Percentiles rank a stretch among this genome's conserved stretches.
phyloP scores from a whole-genome alignment of 2,888 invertebrate genomes.

The Philhelius pedissequus region DNA sequence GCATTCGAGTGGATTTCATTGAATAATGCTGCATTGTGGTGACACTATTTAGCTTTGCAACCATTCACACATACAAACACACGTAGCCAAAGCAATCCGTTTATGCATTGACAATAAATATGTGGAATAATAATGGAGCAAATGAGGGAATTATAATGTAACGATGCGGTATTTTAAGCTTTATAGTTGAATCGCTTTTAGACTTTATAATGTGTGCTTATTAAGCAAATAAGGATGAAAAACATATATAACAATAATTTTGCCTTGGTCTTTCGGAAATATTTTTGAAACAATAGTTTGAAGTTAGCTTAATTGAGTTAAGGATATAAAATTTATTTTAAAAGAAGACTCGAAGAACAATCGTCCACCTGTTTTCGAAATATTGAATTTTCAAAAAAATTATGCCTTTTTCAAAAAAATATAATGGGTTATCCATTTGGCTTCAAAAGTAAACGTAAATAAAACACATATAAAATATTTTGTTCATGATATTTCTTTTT shows the following conservation, averaged over 20 bases:
- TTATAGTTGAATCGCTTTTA: neutral
- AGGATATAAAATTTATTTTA: too few relatives aligned
- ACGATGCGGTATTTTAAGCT: slow-evolving; percentile 11
- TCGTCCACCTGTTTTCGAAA: too few relatives aligned
- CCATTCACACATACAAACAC: slow-evolving; percentile 15
- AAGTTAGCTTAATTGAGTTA: neutral
- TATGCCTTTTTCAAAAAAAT: too few relatives aligned
- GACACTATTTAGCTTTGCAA: slow-evolving; percentile 41
- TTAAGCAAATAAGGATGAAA: neutral
- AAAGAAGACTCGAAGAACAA: too few relatives aligned
- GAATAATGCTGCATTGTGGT: slow-evolving; percentile 61
- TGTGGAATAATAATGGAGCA: slow-evolving; percentile 45
- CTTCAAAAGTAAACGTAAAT: too few relatives aligned
- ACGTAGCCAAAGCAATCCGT: slow-evolving; percentile 42
- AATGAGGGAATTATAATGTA: slow-evolving; percentile 44
- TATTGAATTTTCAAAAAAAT: too few relatives aligned
- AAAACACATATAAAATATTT: too few relatives aligned
- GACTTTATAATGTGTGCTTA: neutral
- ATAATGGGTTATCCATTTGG: too few relatives aligned
- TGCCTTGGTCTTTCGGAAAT: neutral
- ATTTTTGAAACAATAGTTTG: neutral
- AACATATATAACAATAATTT: neutral
- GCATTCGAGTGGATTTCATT: slow-evolving; percentile 65
- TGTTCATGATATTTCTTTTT: too few relatives aligned
- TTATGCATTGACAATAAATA: slow-evolving; percentile 57